Conservation (phyloP, 2,797 vertebrate genomes). For the Telmatherina bonti region DNA sequence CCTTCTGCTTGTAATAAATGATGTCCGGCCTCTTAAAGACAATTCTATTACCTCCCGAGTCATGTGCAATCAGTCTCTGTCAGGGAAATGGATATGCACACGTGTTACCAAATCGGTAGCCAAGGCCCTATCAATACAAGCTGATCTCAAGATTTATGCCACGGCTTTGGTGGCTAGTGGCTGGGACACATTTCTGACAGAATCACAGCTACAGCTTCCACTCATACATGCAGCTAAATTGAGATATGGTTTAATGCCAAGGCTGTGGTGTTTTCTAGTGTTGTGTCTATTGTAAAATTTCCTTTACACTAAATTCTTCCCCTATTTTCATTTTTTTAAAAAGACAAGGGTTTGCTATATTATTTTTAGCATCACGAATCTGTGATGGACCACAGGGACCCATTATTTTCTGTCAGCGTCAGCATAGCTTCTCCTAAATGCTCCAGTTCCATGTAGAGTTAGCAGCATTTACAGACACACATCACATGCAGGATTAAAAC, state of each 20-base stretch:
- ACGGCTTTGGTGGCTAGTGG: conserved; percentile 67
- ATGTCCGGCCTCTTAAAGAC: conserved; percentile 84
- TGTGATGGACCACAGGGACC: conserved; percentile 64
- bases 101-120: conserved; percentile 83
- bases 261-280: conserved; percentile 16
- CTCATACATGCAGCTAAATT: conserved; percentile 36
- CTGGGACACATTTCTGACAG: conserved; percentile 59
- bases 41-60: conserved; percentile 86
- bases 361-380: conserved; percentile 58
- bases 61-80: conserved; percentile 84
- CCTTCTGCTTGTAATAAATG: conserved; percentile 84
- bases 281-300: conserved; percentile 31
- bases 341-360: conserved; percentile 39
- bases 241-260: conserved; percentile 43
- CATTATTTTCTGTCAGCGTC: conserved; percentile 69
- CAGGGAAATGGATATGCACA: conserved; percentile 84
- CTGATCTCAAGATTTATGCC: conserved; percentile 83
- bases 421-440: conserved; percentile 64
- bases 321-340: conserved; percentile 36
- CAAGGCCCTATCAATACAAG: conserved; percentile 82
- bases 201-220: conserved; percentile 60
- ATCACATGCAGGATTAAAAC: conserved; percentile 61
- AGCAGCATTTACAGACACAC: conserved; percentile 66
- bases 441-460: conserved; percentile 58
- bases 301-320: conserved; percentile 30